A percentile compares a stretch with the other conserved stretches of the same genome.
Evolutionary conservation across 2,113 vertebrate genomes (phyloP).

Genomic region (Aspidoscelis tigris): DNA sequence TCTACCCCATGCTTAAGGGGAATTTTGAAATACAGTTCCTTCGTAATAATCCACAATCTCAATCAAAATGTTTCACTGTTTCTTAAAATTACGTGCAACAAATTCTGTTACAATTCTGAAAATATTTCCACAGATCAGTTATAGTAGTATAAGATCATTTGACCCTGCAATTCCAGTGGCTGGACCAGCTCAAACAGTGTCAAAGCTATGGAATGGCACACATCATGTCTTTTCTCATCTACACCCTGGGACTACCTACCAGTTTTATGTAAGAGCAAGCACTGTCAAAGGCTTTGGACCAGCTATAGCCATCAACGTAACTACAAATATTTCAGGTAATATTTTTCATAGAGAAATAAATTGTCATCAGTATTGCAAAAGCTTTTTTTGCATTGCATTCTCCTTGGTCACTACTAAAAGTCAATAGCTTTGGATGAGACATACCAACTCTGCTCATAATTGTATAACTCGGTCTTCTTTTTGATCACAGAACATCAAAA

Average conservation of each 20-base stretch:
- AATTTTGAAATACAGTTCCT: not conserved
- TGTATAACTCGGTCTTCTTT: not conserved
- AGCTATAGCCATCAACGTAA: slow-evolving; percentile 90
- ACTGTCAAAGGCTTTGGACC: slow-evolving; percentile 95
- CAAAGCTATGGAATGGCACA: slow-evolving; percentile 91
- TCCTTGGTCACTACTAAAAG: too few relatives aligned
- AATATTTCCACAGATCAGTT: slow-evolving; percentile 84
- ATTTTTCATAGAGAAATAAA: not conserved
- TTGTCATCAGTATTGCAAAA: not conserved
- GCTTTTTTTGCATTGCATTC: not conserved
- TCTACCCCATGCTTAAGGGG: not conserved
- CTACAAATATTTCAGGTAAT: slow-evolving; percentile 97
- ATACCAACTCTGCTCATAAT: too few relatives aligned
- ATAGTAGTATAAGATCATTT: slow-evolving; percentile 90
- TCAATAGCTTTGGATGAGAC: too few relatives aligned
- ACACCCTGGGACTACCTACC: slow-evolving; percentile 95
- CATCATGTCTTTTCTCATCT: slow-evolving; percentile 92
- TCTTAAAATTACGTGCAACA: not conserved
- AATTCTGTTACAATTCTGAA: slow-evolving; percentile 19
- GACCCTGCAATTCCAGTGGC: slow-evolving; percentile 93
- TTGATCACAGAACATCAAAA: not conserved
- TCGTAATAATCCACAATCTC: not conserved
- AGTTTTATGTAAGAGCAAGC: slow-evolving; percentile 93
- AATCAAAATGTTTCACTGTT: not conserved
- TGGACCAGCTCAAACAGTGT: slow-evolving; percentile 87